Base-by-base conservation (phyloP, 2,797 vertebrate species). In the Enoplosus armatus region DNA sequence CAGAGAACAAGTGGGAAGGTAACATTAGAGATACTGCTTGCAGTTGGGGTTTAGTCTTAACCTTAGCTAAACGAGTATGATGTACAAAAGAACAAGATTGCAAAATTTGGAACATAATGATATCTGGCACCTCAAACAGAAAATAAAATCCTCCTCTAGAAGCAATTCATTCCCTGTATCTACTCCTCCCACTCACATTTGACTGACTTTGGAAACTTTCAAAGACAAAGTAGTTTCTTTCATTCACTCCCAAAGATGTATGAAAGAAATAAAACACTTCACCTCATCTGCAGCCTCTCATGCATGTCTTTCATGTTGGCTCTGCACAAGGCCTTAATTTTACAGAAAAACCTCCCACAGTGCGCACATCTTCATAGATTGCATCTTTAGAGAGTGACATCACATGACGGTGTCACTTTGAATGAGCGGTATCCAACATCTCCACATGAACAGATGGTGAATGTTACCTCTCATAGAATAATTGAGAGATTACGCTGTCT, bases 361-460 rank as follows among this genome's bases (percentile, higher is more conserved):
- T 45, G 71, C 59, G 43, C 64, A 39, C 51, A 24, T 82, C 79
- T 80, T 85, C 55, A 75, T 12, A 56, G 45, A 82, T 77, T 33
- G 72, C 70, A 87, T 84, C 66, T 72, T 87, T 67, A 55, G 51
- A 77, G 61, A 77, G 54, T 84, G 75, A 89, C 67, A 60, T 77
- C 67, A 83, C 75, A 54, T 56, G 26, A 50, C 59, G 20, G 53
- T 75, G 67, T 82, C 76, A 61, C 48, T 67, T 48, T 56, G 67
- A 78, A 41, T 51, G 60, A 78, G 77, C 43, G 1, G 20, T 29
- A 85, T 90, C 77, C 77, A 84, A 60, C 80, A 61, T 74, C 59
- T 35, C 79, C 72, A 62, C 79, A 45, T 63, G 65, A 83, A 84
- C 87, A 91, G 90, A 91, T 89, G 85, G 74, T 48, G 48, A 72